phyloP scores from a whole-genome alignment of 2,797 vertebrate genomes.

The Gymnodraco acuticeps region DNA sequence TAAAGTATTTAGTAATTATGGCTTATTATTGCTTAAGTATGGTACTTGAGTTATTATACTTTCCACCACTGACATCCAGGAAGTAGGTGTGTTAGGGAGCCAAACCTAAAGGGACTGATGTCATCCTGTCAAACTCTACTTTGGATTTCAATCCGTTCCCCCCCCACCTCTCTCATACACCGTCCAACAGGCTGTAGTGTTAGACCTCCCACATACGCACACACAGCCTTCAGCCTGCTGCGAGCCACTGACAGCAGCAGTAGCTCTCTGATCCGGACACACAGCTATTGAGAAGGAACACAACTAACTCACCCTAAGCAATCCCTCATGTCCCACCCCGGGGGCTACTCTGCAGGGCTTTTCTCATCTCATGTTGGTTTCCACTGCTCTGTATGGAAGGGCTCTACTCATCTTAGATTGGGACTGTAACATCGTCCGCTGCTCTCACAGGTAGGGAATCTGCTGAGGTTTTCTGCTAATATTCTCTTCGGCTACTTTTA shows the following conservation, averaged over 20 bases:
- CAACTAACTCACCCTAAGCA: conserved; percentile 47
- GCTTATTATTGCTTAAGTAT: too few relatives aligned
- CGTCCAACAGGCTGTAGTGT: conserved; percentile 66
- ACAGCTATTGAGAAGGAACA: conserved; percentile 48
- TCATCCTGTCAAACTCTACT: conserved; percentile 48
- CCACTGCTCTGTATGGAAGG: too few relatives aligned
- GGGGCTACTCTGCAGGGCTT: conserved; percentile 53
- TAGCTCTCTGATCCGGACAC: conserved; percentile 47
- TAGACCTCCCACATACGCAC: conserved; percentile 74
- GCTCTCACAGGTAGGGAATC: conserved; percentile 74
- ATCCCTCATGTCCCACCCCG: conserved; percentile 38
- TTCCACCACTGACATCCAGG: neutral
- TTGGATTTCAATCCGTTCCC: conserved; percentile 39
- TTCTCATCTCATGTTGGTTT: conserved; percentile 22
- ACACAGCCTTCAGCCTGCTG: conserved; percentile 58
- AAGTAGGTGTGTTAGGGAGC: conserved; percentile 13
- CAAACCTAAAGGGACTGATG: conserved; percentile 39
- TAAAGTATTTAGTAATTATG: too few relatives aligned
- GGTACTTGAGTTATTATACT: too few relatives aligned
- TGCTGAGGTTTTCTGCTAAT: conserved; percentile 33
- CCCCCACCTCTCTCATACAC: conserved; percentile 48
- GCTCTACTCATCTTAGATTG: conserved; percentile 35
- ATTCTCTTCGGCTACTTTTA: conserved; percentile 31
- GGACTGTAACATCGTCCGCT: conserved; percentile 36
- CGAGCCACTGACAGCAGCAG: conserved; percentile 39